Conservation (phyloP, 2,797 vertebrate genomes). For the Acrossocheilus fasciatus region DNA sequence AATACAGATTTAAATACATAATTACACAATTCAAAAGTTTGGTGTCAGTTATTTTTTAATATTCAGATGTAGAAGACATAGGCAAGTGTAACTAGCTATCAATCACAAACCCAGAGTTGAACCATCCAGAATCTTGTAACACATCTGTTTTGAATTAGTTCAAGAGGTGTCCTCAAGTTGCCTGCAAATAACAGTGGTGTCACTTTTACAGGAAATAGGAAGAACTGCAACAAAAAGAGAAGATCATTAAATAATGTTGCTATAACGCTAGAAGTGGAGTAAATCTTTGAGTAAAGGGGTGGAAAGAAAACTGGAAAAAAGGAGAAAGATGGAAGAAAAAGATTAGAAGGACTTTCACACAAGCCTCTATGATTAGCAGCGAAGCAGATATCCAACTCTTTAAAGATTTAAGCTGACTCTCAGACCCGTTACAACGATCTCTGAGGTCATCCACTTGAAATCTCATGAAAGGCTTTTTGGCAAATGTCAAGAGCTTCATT, state of each 20-base stretch:
- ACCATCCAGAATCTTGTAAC: not conserved
- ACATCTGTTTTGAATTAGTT: constrained; percentile 4
- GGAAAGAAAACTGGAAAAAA: constrained; percentile 8
- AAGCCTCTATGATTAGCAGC: constrained; percentile 37
- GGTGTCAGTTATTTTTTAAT: not conserved
- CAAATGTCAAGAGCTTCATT: constrained; percentile 44
- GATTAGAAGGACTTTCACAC: constrained; percentile 8
- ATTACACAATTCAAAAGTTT: not conserved
- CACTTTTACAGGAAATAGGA: not conserved
- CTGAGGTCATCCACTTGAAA: constrained; percentile 37
- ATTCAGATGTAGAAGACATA: not conserved
- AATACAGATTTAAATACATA: not conserved
- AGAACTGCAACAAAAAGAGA: not conserved
- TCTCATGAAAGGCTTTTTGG: constrained; percentile 37
- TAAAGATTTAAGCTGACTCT: constrained; percentile 3
- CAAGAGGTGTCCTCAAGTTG: not conserved
- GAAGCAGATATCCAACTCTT: not conserved
- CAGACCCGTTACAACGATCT: constrained; percentile 5
- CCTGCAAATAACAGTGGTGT: not conserved
- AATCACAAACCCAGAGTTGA: not conserved
- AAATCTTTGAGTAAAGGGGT: not conserved
- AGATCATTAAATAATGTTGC: constrained; percentile 24
- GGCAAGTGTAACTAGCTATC: not conserved
- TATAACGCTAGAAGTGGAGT: not conserved
- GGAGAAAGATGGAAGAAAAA: not conserved